Evolutionary conservation across 2,797 vertebrate species (phyloP), one percentile per base, ranked within the genome.

Genomic region (Karalla daura): DNA sequence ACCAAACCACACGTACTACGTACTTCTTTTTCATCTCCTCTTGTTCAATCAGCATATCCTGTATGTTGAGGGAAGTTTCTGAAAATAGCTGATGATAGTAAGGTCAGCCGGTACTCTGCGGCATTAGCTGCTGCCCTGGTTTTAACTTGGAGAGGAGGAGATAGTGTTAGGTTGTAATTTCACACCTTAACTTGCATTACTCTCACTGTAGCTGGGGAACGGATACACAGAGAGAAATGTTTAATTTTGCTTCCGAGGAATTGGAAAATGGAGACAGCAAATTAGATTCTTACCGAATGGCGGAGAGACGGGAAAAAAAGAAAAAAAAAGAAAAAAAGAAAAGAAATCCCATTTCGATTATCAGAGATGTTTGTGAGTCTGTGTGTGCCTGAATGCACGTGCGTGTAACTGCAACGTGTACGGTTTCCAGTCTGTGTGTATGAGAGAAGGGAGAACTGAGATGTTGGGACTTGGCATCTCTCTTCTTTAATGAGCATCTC

Each of bases 401-500:
- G 61, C 45, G 28, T 65, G 63, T 30, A 33, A 32, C 21, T 39
- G 46, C 14, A 43, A 14, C 37, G 63, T 47, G 47, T 61, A 43
- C 23, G 35, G 62, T 67, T 76, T 74, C 55, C 30, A 10, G 6
- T 20, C 33, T 11, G 46, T 50, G 67, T 50, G 59, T 50, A 55
- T 45, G 62, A 55, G 45, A 67, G 53, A 28, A 30, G 35, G 24
- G 43, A 72, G 59, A 78, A 67, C 68, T 70, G 81, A 86, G 73
- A 81, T 72, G 81, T 41, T 69, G 77, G 63, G 74, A 78, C 60
- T 72, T 86, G 84, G 83, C 85, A 74, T 84, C 72, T 80, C 72
- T 85, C 75, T 82, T 86, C 86, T 92, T 91, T 93, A 92, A 92
- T 92, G 91, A 92, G 89, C 12, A 87, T 90, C 92, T 93, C 91